Evolutionary conservation across 2,113 vertebrate genomes (phyloP), one percentile per base, ranked within the genome.

Genomic region (Raja brachyura): DNA sequence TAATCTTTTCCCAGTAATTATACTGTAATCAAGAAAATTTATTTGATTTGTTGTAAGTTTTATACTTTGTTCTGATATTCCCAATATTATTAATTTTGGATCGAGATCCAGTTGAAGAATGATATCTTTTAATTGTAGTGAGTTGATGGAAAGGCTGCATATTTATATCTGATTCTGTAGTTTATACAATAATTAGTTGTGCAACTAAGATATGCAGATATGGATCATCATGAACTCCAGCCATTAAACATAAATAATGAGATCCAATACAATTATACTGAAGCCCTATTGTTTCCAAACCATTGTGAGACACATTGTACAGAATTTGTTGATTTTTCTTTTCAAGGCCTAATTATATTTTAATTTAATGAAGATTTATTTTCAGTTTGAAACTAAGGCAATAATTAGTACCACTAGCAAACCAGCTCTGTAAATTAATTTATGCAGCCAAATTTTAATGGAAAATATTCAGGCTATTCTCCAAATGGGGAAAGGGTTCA

Each of bases 291-390:
- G 18, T 70, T 90, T 90, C 88, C n/a, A 90, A 48, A 25, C 63
- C 88, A 70, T 70, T 70, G 31, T 90, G 88, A 90, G 88, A 70
- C 20, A 18, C 20, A 4, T 70, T 70, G 59, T 70, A 25, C 66
- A 39, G n/a, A 90, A 90, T 90, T 68, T 33, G 28, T 90, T 70
- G 63, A 31, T 86, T 70, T 90, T 90, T 90, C 63, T 70, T 70
- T n/a, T 70, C 88, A 70, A 39, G 22, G n/a, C 54, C 81, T 85
- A 56, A 68, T 90, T 90, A 59, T 90, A 18, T 70, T 70, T 90
- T 68, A 90, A 70, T 90, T 68, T 90, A 90, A 70, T 25, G 33
- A 90, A 73, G 88, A 73, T 48, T 20, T 48, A 70, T 22, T 20
- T 70, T 10, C 88, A 90, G 28, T 90, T 68, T 90, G 28, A 90